Evolutionary conservation across 2,797 vertebrate species (phyloP).

Genomic region (Sphenodon punctatus): DNA sequence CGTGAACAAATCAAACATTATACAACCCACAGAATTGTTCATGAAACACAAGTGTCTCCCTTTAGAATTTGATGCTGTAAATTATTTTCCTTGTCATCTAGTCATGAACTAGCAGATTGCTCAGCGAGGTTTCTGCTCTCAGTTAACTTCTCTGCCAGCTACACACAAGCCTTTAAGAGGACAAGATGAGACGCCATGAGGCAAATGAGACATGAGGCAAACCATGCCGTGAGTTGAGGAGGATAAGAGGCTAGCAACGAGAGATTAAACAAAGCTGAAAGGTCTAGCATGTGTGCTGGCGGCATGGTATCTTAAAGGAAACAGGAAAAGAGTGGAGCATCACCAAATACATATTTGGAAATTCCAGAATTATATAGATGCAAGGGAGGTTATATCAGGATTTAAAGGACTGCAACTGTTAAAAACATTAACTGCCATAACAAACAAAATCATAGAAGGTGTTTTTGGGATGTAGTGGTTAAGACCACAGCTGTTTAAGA

Average conservation of each 20-base stretch:
- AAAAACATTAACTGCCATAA: background rate
- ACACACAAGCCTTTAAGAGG: background rate
- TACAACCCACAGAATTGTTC: background rate
- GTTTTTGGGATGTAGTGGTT: background rate
- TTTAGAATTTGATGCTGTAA: background rate
- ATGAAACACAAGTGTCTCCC: background rate
- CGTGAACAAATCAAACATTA: background rate
- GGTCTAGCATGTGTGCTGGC: background rate
- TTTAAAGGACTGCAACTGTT: background rate
- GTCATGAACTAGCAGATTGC: background rate
- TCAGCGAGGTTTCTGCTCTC: background rate
- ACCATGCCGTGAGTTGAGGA: background rate
- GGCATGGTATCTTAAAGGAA: background rate
- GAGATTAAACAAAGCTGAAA: background rate
- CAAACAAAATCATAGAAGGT: fast-evolving
- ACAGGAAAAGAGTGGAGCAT: background rate
- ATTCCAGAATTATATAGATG: background rate
- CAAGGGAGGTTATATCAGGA: background rate
- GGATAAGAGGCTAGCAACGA: background rate
- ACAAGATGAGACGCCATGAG: background rate
- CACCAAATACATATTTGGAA: background rate
- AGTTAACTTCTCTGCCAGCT: background rate
- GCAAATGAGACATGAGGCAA: fast-evolving
- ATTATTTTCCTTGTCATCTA: fast-evolving
- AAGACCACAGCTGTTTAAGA: background rate